phyloP scores from a whole-genome alignment of 53 echinoderm and acorn worm genomes.

The Echinometra lucunter region DNA sequence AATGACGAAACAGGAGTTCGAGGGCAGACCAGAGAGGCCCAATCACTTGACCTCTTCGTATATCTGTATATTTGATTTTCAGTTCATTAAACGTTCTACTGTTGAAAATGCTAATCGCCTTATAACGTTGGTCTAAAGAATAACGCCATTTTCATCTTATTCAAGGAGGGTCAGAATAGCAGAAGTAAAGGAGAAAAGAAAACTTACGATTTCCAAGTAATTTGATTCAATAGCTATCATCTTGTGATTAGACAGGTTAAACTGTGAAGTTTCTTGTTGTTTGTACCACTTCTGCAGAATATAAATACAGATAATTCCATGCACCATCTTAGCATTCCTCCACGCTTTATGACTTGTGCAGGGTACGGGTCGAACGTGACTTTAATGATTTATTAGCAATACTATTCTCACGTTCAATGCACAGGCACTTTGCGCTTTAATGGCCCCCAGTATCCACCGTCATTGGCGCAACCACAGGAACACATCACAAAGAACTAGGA shows the following conservation, averaged over 20 bases:
- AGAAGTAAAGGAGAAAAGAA: background rate
- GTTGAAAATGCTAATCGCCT: no score
- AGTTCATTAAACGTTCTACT: no score
- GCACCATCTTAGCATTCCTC: background rate
- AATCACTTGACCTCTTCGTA: no score
- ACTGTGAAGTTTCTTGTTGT: background rate
- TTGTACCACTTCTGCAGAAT: background rate
- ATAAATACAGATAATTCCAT: background rate
- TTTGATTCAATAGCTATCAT: background rate
- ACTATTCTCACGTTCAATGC: background rate
- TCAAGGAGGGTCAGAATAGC: no score
- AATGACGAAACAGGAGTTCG: no score
- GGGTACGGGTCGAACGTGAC: background rate
- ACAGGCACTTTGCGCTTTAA: background rate
- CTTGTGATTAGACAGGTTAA: background rate
- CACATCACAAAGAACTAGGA: conserved; percentile 20
- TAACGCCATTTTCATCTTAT: no score
- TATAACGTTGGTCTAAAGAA: no score
- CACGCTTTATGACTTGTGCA: background rate
- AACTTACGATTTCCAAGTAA: background rate
- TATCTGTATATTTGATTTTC: no score
- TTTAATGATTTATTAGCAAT: background rate
- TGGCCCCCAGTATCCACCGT: background rate
- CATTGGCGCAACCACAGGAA: conserved; percentile 16
- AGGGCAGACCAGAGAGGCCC: no score